Evolutionary conservation across 1,140 invertebrate genomes (phyloP).

Genomic region (Glomeris maerens): DNA sequence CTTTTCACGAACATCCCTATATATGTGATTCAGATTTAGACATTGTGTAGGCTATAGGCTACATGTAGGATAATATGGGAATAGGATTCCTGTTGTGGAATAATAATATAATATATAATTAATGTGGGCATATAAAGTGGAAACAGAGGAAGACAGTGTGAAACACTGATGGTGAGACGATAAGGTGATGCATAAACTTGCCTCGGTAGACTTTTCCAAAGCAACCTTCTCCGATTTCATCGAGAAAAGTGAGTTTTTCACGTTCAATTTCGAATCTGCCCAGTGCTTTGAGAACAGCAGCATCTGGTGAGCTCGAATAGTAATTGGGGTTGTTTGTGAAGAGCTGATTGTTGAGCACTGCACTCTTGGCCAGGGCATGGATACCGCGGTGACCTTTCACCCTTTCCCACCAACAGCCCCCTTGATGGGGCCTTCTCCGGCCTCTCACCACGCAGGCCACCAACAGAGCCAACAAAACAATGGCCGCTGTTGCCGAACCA

Average conservation of each 20-base stretch:
- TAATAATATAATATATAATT: conserved; percentile 7
- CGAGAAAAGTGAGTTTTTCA: conserved; percentile 48
- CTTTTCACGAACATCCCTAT: conserved; percentile 14
- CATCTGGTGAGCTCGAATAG: conserved; percentile 1
- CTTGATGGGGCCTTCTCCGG: too few relatives aligned
- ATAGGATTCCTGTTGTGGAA: neutral
- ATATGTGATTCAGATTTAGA: neutral
- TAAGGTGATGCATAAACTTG: conserved; percentile 26
- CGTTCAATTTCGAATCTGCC: conserved; percentile 3
- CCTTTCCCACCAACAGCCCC: too few relatives aligned
- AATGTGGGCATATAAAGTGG: too few relatives aligned
- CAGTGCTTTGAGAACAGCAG: neutral
- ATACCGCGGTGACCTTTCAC: too few relatives aligned
- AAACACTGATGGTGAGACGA: too few relatives aligned
- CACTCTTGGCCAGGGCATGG: neutral
- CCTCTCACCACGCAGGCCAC: too few relatives aligned
- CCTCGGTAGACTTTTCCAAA: conserved; percentile 86
- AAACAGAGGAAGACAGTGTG: too few relatives aligned
- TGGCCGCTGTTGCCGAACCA: too few relatives aligned
- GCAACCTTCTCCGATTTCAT: conserved; percentile 75
- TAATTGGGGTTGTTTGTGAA: conserved; percentile 10
- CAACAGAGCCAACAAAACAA: too few relatives aligned
- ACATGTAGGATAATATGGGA: neutral
- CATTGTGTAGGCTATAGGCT: neutral
- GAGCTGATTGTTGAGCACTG: neutral